Base-by-base conservation (phyloP, 2,888 invertebrate species). In the Aphodius sticticus region DNA sequence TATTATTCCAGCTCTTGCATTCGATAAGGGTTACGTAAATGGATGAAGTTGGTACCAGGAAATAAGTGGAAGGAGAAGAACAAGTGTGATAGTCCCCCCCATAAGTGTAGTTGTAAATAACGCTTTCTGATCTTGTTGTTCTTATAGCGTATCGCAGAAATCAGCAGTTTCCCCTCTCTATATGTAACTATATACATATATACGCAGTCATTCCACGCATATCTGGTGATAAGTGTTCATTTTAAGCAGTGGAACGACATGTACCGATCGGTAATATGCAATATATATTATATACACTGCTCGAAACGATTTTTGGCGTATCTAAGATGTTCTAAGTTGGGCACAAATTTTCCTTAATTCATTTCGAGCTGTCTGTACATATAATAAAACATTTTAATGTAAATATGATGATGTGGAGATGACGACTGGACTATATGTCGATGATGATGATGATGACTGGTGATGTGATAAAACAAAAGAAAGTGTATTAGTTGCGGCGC, bases 21-120 rank as follows among this genome's bases (percentile, higher is more conserved):
- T 74, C 37, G n/a, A 36, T 79, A 74, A 81, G 83, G 80, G 81
- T 84, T 70, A 85, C 84, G 84, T 85, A 85, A 84, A 82, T 79
- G 26, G 26, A 26, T 26, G 26, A 26, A 2, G 9, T 37, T n/a
- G 37, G 16, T 12, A 70, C 15, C 15, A n/a, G 74, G 6, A 26
- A 7, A 74, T 26, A 74, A 74, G n/a, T 74, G 35, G 35, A 74
- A 35, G 16, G 14, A 74, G 37, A 74, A 80, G 84, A 84, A 84
- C 83, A 82, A 83, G 81, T 82, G 82, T 79, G 84, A 82, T 76
- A 80, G 71, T 76, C 77, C 77, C 80, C 80, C 82, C 80, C 76
- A 80, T 76, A 77, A 83, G 78, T 76, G 78, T 78, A 75, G 78
- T 78, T 78, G 35, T 70, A 69, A 69, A 78, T 53, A 53, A 53